Evolutionary conservation across 2,113 vertebrate genomes (phyloP).

Genomic region (Festucalex cinctus): DNA sequence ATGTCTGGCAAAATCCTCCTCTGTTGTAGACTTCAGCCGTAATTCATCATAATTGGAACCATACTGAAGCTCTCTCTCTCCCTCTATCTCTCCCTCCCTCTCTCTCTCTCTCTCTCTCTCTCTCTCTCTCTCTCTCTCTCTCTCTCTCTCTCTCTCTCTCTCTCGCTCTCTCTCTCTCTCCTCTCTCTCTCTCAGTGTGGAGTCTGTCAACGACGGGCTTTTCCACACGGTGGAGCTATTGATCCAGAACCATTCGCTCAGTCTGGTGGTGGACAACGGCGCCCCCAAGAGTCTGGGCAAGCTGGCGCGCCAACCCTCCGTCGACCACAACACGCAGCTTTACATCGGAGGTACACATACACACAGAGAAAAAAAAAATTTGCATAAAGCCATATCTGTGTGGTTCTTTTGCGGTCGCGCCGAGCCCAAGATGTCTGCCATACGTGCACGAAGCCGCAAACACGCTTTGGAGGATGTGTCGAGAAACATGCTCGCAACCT

Average conservation of each 20-base stretch:
- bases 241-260: slow-evolving; percentile 91
- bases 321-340: slow-evolving; percentile 86
- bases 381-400: not conserved
- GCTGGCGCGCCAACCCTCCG: slow-evolving; percentile 84
- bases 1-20: slow-evolving; percentile 31
- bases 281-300: slow-evolving; percentile 91
- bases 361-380: slow-evolving; percentile 1
- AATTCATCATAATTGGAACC: slow-evolving; percentile 37
- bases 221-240: slow-evolving; percentile 92
- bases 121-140: no score
- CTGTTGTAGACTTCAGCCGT: slow-evolving; percentile 5
- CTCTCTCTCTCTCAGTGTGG: no score
- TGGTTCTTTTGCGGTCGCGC: slow-evolving; percentile 17
- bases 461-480: slow-evolving; percentile 15
- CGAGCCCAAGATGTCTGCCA: slow-evolving; percentile 15
- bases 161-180: no score
- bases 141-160: no score
- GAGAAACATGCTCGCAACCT: not conserved
- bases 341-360: slow-evolving; percentile 87
- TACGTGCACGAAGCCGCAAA: not conserved
- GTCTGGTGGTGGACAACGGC: slow-evolving; percentile 93
- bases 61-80: no score
- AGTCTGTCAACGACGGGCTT: slow-evolving; percentile 92
- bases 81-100: no score
- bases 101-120: no score